Conservation (phyloP, 2,797 vertebrate species). For the Sebastes alutus region DNA sequence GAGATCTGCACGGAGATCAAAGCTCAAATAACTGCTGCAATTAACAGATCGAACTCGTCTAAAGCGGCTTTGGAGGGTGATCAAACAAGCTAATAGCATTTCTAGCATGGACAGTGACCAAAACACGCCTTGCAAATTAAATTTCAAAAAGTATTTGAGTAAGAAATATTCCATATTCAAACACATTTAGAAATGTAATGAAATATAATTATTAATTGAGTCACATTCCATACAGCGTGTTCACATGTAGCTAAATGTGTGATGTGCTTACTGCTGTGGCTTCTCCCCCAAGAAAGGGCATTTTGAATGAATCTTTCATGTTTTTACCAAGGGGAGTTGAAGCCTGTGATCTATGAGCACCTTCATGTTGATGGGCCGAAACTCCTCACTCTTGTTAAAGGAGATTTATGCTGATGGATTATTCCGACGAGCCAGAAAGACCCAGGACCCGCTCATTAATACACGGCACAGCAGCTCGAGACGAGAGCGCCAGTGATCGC, state of each 20-base stretch:
- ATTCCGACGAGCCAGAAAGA: conserved; percentile 46
- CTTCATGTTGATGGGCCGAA: conserved; percentile 65
- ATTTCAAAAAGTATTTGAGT: background rate
- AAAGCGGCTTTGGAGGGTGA: conserved; percentile 32
- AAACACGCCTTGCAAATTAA: background rate
- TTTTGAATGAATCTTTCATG: conserved; percentile 56
- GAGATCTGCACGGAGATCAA: conserved; percentile 61
- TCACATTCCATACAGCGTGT: background rate
- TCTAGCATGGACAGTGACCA: background rate
- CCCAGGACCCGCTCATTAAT: conserved; percentile 67
- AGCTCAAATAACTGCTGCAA: conserved; percentile 64
- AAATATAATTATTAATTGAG: background rate
- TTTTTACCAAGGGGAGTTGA: conserved; percentile 39
- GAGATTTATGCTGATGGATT: conserved; percentile 72
- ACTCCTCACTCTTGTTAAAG: conserved; percentile 69
- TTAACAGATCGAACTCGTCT: conserved; percentile 47
- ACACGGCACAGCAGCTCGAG: conserved; percentile 27
- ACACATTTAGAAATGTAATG: background rate
- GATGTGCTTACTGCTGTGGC: conserved; percentile 1
- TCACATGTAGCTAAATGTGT: conserved; percentile 15
- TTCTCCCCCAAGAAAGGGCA: conserved; percentile 28
- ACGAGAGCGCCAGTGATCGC: conserved; percentile 40
- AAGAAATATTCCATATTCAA: background rate
- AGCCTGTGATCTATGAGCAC: conserved; percentile 65
- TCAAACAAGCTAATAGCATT: conserved; percentile 41